Conservation (phyloP, 2,888 invertebrate species). For the Corbicula japonica region DNA sequence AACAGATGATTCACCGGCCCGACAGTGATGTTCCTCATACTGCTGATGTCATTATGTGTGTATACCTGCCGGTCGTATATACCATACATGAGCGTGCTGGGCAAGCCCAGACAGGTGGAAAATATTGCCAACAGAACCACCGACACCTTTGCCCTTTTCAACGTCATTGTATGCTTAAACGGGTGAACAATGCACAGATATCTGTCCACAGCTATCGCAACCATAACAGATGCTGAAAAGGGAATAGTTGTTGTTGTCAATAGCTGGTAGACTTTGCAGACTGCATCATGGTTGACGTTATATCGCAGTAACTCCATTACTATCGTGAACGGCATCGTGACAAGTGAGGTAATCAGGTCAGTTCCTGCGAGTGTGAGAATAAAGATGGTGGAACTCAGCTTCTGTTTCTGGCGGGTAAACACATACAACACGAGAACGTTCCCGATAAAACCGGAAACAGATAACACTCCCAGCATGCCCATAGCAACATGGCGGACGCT, state of each 20-base stretch:
- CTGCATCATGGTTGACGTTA: conserved; percentile 70
- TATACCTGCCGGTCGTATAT: conserved; percentile 24
- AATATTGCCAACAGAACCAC: conserved; percentile 63
- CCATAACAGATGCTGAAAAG: conserved; percentile 83
- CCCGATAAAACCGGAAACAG: conserved; percentile 79
- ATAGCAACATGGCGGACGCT: conserved; percentile 67
- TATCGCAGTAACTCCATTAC: conserved; percentile 78
- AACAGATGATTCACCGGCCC: no score
- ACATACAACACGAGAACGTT: conserved; percentile 83
- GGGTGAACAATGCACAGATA: conserved; percentile 84
- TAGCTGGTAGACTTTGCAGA: conserved; percentile 81
- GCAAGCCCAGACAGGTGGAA: conserved; percentile 62
- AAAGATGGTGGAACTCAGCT: conserved; percentile 83
- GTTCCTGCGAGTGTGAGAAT: conserved; percentile 83
- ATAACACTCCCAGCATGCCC: conserved; percentile 74
- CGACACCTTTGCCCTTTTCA: conserved; percentile 73
- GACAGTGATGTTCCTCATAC: no score
- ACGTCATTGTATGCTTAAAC: conserved; percentile 83
- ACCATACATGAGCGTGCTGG: conserved; percentile 61
- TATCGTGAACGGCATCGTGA: conserved; percentile 83
- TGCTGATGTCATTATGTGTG: background rate
- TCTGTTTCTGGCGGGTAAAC: conserved; percentile 76
- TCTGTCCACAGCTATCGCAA: conserved; percentile 80
- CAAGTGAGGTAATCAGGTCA: conserved; percentile 81
- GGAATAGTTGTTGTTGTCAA: conserved; percentile 82